Evolutionary conservation across 2,797 vertebrate genomes (phyloP).

Genomic region (Orestias chungarensis): DNA sequence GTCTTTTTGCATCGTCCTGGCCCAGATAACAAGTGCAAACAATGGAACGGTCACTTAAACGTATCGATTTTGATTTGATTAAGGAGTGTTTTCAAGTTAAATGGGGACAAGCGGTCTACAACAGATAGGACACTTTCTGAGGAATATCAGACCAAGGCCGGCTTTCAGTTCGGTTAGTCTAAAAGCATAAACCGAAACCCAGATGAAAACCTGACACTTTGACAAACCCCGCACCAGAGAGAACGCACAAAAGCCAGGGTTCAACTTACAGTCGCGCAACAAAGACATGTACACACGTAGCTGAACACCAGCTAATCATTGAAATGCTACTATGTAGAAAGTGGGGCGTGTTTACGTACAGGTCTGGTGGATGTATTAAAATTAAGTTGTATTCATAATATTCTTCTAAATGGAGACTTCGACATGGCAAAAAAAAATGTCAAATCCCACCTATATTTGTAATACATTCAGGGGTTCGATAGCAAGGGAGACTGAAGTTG

Average conservation of each 20-base stretch:
- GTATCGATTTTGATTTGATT: neutral
- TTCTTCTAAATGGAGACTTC: neutral
- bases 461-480: no score
- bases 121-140: neutral
- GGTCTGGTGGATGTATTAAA: neutral
- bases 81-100: neutral
- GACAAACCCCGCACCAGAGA: slow-evolving; percentile 50
- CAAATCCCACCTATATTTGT: no score
- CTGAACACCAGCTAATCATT: slow-evolving; percentile 10
- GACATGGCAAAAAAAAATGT: neutral
- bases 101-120: neutral
- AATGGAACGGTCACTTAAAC: neutral
- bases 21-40: neutral
- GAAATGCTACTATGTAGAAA: neutral
- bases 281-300: neutral
- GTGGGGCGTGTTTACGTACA: neutral
- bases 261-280: slow-evolving; percentile 55
- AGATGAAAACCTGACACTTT: slow-evolving; percentile 52
- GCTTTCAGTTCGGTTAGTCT: neutral
- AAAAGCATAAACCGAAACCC: slow-evolving; percentile 17
- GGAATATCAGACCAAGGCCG: neutral
- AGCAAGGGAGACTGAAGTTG: neutral
- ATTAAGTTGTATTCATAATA: neutral
- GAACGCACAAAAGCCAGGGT: slow-evolving; percentile 11
- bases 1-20: slow-evolving; percentile 73